phyloP scores from a whole-genome alignment of 2,888 invertebrate genomes.

The Tetanocera ferruginea region DNA sequence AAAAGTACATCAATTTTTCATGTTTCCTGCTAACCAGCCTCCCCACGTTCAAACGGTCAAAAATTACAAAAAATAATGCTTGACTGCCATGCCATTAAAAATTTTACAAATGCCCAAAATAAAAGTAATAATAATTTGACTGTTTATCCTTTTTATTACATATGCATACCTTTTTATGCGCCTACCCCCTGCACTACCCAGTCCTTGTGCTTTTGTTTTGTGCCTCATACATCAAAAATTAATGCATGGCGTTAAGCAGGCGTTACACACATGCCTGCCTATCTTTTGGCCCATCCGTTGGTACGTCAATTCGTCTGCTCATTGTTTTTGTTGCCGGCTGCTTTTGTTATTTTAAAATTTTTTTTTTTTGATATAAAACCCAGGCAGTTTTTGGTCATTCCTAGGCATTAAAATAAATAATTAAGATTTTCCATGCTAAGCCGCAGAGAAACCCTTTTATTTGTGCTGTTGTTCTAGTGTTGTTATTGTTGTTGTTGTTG shows the following conservation, averaged over 20 bases:
- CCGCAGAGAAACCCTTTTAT: constrained; percentile 21
- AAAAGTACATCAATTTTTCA: constrained; percentile 11
- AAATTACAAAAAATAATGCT: constrained; percentile 3
- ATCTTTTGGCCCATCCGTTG: not conserved
- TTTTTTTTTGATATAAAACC: not conserved
- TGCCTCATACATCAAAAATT: constrained; percentile 25
- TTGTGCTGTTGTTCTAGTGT: not conserved
- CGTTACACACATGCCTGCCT: constrained; percentile 15
- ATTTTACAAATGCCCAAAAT: constrained; percentile 4
- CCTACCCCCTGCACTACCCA: not conserved
- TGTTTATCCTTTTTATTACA: constrained; percentile 31
- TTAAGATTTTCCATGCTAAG: constrained; percentile 29
- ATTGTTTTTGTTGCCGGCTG: not conserved
- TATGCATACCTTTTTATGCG: constrained; percentile 27
- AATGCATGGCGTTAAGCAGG: constrained; percentile 21
- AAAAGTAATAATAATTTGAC: constrained; percentile 20
- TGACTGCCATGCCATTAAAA: constrained; percentile 25
- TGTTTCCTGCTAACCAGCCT: not conserved
- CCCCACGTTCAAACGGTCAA: not conserved
- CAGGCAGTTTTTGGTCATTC: constrained; percentile 29
- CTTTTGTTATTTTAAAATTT: constrained; percentile 6
- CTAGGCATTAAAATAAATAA: constrained; percentile 37
- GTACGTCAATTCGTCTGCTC: not conserved
- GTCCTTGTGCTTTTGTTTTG: constrained; percentile 1
- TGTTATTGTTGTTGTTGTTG: too few species aligned